Conservation (phyloP, 2,797 vertebrate species). For the Telmatherina bonti region DNA sequence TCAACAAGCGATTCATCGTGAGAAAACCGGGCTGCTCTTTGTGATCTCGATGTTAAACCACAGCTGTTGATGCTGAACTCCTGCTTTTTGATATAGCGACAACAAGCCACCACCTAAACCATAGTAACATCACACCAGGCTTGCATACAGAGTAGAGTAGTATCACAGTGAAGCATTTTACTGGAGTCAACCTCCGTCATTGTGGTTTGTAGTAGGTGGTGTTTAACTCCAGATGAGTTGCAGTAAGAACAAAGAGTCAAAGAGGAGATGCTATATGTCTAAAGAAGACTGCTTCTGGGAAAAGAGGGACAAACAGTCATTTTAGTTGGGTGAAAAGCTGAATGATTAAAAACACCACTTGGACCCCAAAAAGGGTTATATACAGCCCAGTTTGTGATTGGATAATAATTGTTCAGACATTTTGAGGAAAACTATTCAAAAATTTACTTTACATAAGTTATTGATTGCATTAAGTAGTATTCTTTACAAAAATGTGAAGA, state of each 20-base stretch:
- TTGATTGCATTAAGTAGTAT: not conserved
- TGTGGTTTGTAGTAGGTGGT: constrained; percentile 37
- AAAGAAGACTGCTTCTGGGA: constrained; percentile 46
- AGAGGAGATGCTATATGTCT: constrained; percentile 36
- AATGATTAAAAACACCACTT: constrained; percentile 10
- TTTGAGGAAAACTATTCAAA: not conserved
- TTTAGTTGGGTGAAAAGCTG: constrained; percentile 20
- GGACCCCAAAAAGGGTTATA: constrained; percentile 13
- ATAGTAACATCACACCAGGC: constrained; percentile 58
- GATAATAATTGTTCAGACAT: constrained; percentile 5
- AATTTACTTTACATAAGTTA: not conserved
- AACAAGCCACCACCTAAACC: constrained; percentile 66
- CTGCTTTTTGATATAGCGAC: constrained; percentile 59
- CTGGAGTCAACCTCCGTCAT: constrained; percentile 26
- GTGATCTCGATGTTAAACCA: constrained; percentile 73
- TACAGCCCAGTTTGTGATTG: constrained; percentile 22
- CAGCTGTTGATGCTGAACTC: constrained; percentile 73
- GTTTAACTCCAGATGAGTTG: constrained; percentile 38
- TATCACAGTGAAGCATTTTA: constrained; percentile 46
- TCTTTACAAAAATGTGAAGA: not conserved
- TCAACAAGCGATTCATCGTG: constrained; percentile 82
- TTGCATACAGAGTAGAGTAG: constrained; percentile 34
- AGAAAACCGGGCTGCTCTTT: constrained; percentile 82
- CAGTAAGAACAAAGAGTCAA: constrained; percentile 43
- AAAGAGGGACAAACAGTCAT: constrained; percentile 46